Conservation (phyloP, 2,797 vertebrate genomes). For the Hypotaenidia okinawae region DNA sequence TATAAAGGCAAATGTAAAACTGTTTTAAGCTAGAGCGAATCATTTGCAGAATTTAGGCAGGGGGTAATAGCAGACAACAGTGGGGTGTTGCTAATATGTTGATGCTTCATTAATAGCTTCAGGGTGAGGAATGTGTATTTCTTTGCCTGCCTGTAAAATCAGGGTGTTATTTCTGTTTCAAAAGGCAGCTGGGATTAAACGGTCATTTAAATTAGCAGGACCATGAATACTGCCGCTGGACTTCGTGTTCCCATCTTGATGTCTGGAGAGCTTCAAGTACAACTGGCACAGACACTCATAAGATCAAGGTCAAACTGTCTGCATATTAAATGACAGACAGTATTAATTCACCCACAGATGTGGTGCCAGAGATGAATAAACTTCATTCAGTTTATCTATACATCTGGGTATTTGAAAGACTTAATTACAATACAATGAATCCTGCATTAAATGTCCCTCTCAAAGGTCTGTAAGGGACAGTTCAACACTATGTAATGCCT, state of each 20-base stretch:
- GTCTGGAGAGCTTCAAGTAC: constrained; percentile 29
- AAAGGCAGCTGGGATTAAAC: constrained; percentile 53
- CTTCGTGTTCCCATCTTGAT: constrained; percentile 28
- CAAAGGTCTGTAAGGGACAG: neutral
- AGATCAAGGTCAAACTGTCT: constrained; percentile 64
- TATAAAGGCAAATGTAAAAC: neutral
- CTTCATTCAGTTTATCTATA: neutral
- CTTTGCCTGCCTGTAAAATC: neutral
- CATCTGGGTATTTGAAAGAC: neutral
- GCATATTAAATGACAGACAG: constrained; percentile 28
- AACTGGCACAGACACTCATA: constrained; percentile 26
- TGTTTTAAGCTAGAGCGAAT: neutral
- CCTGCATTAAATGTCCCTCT: neutral
- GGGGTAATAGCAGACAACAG: neutral
- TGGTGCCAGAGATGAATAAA: neutral
- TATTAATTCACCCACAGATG: constrained; percentile 37
- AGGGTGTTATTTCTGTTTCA: neutral
- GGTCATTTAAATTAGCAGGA: constrained; percentile 17
- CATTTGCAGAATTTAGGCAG: neutral
- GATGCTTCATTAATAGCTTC: neutral
- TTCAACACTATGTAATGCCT: neutral
- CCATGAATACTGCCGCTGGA: constrained; percentile 38
- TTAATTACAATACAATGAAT: neutral
- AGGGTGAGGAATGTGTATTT: neutral
- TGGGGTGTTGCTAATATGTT: neutral